phyloP scores from a whole-genome alignment of 2,797 vertebrate genomes.

The Malurus splendens region DNA sequence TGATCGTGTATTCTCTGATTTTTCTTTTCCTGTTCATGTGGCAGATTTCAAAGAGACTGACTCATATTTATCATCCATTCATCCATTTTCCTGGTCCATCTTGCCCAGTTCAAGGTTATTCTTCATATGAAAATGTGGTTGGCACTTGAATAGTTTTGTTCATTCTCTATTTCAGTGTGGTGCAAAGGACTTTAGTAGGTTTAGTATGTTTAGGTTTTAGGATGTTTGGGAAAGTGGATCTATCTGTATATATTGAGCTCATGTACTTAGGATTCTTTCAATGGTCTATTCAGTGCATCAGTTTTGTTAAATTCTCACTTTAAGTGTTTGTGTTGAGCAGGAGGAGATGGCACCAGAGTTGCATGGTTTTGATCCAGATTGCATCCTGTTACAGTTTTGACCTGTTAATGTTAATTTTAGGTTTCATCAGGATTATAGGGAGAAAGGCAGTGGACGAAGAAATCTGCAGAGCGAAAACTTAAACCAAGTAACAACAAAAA shows the following conservation, averaged over 20 bases:
- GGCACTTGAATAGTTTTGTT: neutral
- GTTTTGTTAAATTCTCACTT: neutral
- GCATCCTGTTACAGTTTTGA: neutral
- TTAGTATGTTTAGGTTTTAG: neutral
- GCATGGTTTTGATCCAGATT: neutral
- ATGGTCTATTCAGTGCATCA: neutral
- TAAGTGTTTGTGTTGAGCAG: neutral
- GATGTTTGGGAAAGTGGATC: neutral
- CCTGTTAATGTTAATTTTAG: neutral
- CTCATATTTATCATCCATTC: neutral
- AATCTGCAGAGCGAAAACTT: neutral
- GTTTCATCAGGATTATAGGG: neutral
- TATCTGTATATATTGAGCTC: rapidly evolving
- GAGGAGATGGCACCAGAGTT: neutral
- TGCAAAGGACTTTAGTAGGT: neutral
- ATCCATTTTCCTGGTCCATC: neutral
- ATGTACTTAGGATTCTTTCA: neutral
- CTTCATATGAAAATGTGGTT: neutral
- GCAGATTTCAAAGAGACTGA: neutral
- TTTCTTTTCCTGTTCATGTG: neutral
- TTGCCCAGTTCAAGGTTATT: neutral
- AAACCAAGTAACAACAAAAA: neutral
- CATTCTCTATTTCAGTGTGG: neutral
- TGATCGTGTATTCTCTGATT: neutral
- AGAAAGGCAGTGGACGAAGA: neutral